Conservation (phyloP, 2,888 invertebrate species). For the Zaprionus obscuricornis region DNA sequence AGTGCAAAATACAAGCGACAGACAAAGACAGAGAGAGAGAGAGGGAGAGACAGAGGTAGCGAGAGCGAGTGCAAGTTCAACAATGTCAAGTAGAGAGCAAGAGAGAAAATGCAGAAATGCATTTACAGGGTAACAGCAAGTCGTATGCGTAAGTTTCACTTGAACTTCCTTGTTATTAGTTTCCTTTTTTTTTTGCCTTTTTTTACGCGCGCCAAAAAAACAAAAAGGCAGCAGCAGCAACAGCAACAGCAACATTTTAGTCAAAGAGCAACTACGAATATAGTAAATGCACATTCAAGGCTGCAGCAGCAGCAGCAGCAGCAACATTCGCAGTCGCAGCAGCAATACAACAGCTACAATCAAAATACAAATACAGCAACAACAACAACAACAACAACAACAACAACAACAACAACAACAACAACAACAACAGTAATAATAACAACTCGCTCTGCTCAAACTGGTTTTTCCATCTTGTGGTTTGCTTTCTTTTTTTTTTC, state of each 20-base stretch:
- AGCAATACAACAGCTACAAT: conserved; percentile 11
- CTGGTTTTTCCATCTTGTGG: conserved; percentile 56
- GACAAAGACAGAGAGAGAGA: conserved; percentile 9
- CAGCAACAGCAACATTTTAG: conserved; percentile 26
- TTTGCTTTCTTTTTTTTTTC: conserved; percentile 54
- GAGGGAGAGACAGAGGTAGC: not conserved
- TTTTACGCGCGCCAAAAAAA: conserved; percentile 69
- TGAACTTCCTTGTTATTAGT: conserved; percentile 7
- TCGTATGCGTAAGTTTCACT: conserved; percentile 8
- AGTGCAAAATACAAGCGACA: conserved; percentile 39
- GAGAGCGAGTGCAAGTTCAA: conserved; percentile 8
- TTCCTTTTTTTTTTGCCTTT: conserved; percentile 30
- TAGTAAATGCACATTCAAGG: conserved; percentile 75
- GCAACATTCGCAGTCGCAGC: conserved; percentile 18
- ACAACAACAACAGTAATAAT: conserved; percentile 10
- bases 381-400: conserved; percentile 1
- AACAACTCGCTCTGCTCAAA: conserved; percentile 39
- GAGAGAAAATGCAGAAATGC: not conserved
- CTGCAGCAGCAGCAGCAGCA: conserved; percentile 48
- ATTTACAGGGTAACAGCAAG: conserved; percentile 26
- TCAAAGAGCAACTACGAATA: conserved; percentile 52
- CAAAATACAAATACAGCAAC: too few species aligned
- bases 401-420: conserved; percentile 15
- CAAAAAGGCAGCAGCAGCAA: conserved; percentile 15
- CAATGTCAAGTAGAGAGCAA: too few species aligned